A percentile compares a stretch with the other conserved stretches of the same genome.
Conservation (phyloP, 2,797 vertebrate species). For the Falco biarmicus region DNA sequence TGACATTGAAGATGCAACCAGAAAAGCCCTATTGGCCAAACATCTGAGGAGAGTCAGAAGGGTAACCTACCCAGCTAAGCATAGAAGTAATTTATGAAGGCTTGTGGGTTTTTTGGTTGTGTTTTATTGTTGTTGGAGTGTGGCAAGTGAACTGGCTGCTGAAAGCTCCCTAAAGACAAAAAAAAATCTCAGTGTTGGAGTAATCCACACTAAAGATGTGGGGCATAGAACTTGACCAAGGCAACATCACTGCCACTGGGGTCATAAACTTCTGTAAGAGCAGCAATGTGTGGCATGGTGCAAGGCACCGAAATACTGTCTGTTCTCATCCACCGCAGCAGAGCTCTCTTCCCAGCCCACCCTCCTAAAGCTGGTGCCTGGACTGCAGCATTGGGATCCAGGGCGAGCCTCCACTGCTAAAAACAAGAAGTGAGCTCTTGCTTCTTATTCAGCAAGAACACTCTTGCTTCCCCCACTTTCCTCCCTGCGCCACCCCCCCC, state of each 20-base stretch:
- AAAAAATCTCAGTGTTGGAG: not conserved
- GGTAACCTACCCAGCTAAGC: not conserved
- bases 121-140: not conserved
- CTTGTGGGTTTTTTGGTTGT: not conserved
- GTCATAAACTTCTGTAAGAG: not conserved
- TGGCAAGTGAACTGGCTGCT: not conserved
- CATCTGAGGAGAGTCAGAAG: not conserved
- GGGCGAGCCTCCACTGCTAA: not conserved
- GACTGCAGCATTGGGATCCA: not conserved
- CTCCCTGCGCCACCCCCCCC: fast-evolving
- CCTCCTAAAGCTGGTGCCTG: not conserved
- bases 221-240: not conserved
- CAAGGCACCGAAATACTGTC: not conserved
- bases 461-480: not conserved
- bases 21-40: not conserved
- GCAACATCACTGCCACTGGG: not conserved
- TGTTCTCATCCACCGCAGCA: not conserved
- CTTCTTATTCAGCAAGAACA: not conserved
- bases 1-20: not conserved
- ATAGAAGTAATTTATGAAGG: not conserved
- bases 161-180: not conserved
- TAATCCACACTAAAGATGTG: not conserved
- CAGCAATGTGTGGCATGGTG: not conserved
- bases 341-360: not conserved
- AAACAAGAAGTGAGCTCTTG: not conserved